A percentile compares a stretch with the other conserved stretches of the same genome.
These are phyloP conservation scores for Gymnothorax javanicus DNA, from an alignment of 2,797 vertebrate genomes.

Conservation along the genomic window DNA sequence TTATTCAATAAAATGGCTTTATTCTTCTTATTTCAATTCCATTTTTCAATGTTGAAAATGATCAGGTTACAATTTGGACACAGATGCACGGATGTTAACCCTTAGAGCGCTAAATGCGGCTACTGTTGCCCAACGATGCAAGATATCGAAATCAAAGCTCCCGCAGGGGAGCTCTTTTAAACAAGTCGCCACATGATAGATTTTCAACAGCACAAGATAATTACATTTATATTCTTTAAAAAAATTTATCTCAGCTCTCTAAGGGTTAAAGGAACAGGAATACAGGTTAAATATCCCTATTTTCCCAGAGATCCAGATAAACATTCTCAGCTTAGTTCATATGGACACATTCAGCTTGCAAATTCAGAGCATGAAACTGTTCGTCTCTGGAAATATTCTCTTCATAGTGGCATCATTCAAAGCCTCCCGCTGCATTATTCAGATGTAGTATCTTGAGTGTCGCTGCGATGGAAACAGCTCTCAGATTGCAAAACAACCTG, in stretches of 20 bases:
- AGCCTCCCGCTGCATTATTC: background rate
- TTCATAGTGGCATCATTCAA: background rate
- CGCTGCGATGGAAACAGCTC: background rate
- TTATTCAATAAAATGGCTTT: conserved; percentile 50
- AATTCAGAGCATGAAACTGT: background rate
- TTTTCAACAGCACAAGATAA: too few species aligned
- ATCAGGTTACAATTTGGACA: conserved; percentile 13
- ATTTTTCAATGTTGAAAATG: conserved; percentile 26
- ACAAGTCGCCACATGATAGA: too few species aligned
- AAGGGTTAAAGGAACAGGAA: too few species aligned
- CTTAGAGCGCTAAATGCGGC: too few species aligned
- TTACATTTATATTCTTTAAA: too few species aligned
- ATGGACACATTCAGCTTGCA: background rate
- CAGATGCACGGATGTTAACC: conserved; percentile 2
- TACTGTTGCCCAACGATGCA: too few species aligned
- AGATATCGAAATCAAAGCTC: too few species aligned
- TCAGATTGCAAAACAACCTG: background rate
- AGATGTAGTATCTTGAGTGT: background rate
- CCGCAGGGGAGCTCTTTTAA: too few species aligned
- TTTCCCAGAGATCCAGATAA: background rate
- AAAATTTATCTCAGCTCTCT: too few species aligned
- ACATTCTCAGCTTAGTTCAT: background rate
- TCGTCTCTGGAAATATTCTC: background rate
- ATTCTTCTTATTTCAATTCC: conserved; percentile 32
- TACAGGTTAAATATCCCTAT: background rate